These are phyloP conservation scores for Oophaga sylvatica DNA, from an alignment of 2,797 vertebrate species.

Conservation along the genomic window DNA sequence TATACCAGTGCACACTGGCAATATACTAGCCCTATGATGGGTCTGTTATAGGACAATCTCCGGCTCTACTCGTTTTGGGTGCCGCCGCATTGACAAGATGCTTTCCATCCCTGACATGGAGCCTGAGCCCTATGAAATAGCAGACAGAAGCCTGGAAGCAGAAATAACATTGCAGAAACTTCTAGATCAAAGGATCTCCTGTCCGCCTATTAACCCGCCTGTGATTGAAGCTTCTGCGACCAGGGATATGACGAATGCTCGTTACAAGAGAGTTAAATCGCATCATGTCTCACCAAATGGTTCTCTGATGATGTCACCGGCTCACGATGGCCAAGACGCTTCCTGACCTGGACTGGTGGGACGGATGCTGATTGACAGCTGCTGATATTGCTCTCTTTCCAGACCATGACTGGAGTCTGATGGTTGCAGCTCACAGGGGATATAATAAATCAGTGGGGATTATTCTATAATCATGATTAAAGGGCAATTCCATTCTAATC, in stretches of 20 bases:
- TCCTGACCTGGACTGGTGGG: not conserved
- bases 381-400: not conserved
- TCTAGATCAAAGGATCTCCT: not conserved
- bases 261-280: not conserved
- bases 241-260: not conserved
- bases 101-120: conserved; percentile 1
- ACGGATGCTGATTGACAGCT: not conserved
- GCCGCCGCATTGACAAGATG: conserved; percentile 25
- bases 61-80: not conserved
- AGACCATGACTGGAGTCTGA: not conserved
- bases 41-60: not conserved
- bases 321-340: not conserved
- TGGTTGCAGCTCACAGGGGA: conserved; percentile 9
- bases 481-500: conserved; percentile 8
- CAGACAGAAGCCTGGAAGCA: conserved; percentile 7
- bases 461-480: conserved; percentile 35
- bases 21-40: not conserved
- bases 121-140: not conserved
- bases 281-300: conserved; percentile 15
- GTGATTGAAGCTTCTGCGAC: conserved; percentile 6
- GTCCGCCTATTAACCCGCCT: not conserved
- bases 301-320: not conserved
- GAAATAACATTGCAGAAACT: conserved; percentile 1
- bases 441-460: conserved; percentile 13
- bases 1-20: not conserved